phyloP scores from a whole-genome alignment of 2,888 invertebrate species.

The Latrodectus hesperus region DNA sequence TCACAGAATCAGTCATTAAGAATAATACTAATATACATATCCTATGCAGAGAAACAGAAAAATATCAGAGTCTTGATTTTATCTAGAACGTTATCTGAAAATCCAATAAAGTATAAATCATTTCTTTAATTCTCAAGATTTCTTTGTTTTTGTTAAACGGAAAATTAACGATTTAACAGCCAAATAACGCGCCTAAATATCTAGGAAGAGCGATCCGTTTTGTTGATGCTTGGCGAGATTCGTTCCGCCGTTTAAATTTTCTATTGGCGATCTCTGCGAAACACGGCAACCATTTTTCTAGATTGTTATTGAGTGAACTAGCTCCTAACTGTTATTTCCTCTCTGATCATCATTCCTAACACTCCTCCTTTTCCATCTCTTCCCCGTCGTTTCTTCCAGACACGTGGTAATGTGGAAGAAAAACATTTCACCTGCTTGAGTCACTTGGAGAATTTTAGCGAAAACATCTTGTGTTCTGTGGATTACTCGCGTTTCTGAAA shows the following conservation, averaged over 20 bases:
- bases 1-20: too few relatives aligned
- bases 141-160: neutral
- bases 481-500: neutral
- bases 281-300: constrained; percentile 23
- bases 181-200: neutral
- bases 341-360: constrained; percentile 11
- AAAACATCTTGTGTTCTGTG: neutral
- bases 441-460: neutral
- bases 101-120: too few relatives aligned
- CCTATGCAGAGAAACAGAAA: too few relatives aligned
- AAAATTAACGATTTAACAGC: neutral
- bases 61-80: too few relatives aligned
- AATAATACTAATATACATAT: too few relatives aligned
- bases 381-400: neutral
- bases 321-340: constrained; percentile 38
- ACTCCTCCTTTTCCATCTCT: neutral
- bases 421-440: neutral
- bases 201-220: too few relatives aligned
- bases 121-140: too few relatives aligned
- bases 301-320: constrained; percentile 41
- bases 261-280: neutral
- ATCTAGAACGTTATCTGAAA: too few relatives aligned
- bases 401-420: constrained; percentile 5
- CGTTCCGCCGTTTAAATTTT: neutral
- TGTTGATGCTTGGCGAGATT: neutral